These are phyloP conservation scores for Beroe ovata DNA, from an alignment of 37 sponge, comb jelly and placozoan species.

Conservation along the genomic window DNA sequence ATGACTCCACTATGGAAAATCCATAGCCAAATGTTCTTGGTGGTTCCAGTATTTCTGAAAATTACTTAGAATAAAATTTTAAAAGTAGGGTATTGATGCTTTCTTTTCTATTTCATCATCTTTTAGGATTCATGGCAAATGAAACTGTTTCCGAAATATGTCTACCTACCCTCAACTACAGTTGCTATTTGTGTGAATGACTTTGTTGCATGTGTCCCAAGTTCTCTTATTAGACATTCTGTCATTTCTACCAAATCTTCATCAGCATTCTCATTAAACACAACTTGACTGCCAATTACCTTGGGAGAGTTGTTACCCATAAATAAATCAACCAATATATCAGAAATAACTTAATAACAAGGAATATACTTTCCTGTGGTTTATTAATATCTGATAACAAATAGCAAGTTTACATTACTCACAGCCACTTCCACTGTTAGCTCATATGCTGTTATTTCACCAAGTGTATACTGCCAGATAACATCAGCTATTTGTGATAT, in stretches of 20 bases:
- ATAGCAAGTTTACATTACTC: too few species aligned
- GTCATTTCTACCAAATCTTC: conserved; percentile 31
- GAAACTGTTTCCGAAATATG: too few species aligned
- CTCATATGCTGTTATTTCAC: conserved; percentile 29
- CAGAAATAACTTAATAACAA: too few species aligned
- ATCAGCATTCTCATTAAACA: conserved; percentile 38
- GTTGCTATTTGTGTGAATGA: conserved; percentile 2
- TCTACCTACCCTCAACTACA: conserved; percentile 22
- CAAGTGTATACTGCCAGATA: conserved; percentile 37
- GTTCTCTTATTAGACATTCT: conserved; percentile 35
- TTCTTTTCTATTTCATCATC: too few species aligned
- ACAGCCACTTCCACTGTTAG: conserved; percentile 36
- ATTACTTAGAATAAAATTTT: too few species aligned
- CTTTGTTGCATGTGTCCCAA: neutral
- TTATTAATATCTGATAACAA: too few species aligned
- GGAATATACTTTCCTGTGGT: too few species aligned
- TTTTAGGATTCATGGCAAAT: too few species aligned
- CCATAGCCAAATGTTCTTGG: conserved; percentile 44
- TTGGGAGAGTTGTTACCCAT: too few species aligned
- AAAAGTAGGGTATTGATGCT: too few species aligned
- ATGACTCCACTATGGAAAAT: neutral
- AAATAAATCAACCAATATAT: too few species aligned
- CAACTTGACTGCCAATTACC: neutral
- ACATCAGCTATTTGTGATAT: neutral
- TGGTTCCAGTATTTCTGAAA: conserved; percentile 32